Conservation (phyloP, 2,888 invertebrate species). For the Drosophila kanekoi region DNA sequence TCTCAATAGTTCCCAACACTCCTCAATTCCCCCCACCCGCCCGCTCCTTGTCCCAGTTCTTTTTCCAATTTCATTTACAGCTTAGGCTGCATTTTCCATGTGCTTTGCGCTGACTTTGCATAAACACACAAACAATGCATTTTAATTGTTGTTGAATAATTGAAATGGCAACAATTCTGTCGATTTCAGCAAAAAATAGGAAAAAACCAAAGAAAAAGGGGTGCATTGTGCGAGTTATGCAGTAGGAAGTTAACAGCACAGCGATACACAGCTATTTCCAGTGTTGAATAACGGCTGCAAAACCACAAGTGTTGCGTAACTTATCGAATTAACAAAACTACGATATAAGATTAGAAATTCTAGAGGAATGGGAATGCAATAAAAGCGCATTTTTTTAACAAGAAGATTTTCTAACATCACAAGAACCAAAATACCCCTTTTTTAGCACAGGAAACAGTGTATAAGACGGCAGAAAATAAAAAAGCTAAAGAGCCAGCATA, state of each 20-base stretch:
- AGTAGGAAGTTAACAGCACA: neutral
- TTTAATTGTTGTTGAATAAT: conserved; percentile 42
- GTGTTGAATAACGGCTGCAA: neutral
- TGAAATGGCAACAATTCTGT: conserved; percentile 34
- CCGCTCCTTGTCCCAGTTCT: too few relatives aligned
- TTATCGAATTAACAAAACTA: too few relatives aligned
- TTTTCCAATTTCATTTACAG: conserved; percentile 27
- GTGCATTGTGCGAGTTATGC: neutral
- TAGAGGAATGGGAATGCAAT: too few relatives aligned
- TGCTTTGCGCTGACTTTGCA: conserved; percentile 46
- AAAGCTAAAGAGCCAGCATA: neutral
- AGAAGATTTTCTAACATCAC: too few relatives aligned
- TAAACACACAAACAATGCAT: conserved; percentile 45
- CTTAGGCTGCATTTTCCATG: conserved; percentile 30
- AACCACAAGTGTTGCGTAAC: too few relatives aligned
- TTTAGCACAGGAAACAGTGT: neutral
- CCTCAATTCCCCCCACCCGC: too few relatives aligned
- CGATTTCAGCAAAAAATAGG: conserved; percentile 41
- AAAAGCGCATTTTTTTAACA: too few relatives aligned
- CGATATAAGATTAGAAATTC: too few relatives aligned
- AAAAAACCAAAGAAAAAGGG: neutral
- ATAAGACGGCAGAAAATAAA: too few relatives aligned
- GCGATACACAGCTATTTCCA: neutral
- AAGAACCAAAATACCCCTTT: neutral
- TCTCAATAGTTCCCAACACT: neutral